Percentiles rank a stretch among this genome's conserved stretches.
These are phyloP conservation scores for Drosophila algonquin DNA, from an alignment of 2,888 invertebrate species.

Conservation along the genomic window DNA sequence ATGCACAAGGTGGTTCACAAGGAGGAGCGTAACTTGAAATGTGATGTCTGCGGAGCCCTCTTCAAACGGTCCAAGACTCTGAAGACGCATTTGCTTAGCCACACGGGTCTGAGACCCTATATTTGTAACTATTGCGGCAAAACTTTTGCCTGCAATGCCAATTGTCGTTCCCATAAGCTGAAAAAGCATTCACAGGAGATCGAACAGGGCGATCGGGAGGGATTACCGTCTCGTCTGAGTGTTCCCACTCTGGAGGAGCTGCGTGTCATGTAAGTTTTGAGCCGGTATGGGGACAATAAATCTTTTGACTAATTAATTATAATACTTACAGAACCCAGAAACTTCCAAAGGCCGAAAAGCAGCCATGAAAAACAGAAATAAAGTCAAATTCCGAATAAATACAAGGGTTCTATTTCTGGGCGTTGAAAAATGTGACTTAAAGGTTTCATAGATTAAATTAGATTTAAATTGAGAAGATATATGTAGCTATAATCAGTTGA, in stretches of 20 bases:
- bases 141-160: slow-evolving; percentile 83
- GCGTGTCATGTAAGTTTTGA: slow-evolving; percentile 64
- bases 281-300: not conserved
- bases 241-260: slow-evolving; percentile 82
- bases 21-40: slow-evolving; percentile 81
- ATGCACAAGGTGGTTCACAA: slow-evolving; percentile 84
- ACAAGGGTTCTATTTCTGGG: not conserved
- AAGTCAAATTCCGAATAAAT: not conserved
- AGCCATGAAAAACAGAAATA: not conserved
- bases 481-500: too few relatives aligned
- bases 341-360: slow-evolving; percentile 82
- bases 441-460: too few relatives aligned
- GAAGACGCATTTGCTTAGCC: slow-evolving; percentile 82
- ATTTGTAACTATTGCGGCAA: slow-evolving; percentile 82
- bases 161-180: slow-evolving; percentile 83
- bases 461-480: too few relatives aligned
- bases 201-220: slow-evolving; percentile 78
- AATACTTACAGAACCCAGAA: slow-evolving; percentile 45
- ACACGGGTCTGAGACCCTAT: slow-evolving; percentile 82
- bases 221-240: slow-evolving; percentile 61
- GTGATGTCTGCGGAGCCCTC: slow-evolving; percentile 80
- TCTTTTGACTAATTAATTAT: not conserved
- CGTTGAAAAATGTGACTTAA: too few relatives aligned
- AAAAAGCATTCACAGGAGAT: slow-evolving; percentile 82
- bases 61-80: slow-evolving; percentile 83